These are phyloP conservation scores for Thamnophis elegans DNA, from an alignment of 2,797 vertebrate species.

Conservation along the genomic window DNA sequence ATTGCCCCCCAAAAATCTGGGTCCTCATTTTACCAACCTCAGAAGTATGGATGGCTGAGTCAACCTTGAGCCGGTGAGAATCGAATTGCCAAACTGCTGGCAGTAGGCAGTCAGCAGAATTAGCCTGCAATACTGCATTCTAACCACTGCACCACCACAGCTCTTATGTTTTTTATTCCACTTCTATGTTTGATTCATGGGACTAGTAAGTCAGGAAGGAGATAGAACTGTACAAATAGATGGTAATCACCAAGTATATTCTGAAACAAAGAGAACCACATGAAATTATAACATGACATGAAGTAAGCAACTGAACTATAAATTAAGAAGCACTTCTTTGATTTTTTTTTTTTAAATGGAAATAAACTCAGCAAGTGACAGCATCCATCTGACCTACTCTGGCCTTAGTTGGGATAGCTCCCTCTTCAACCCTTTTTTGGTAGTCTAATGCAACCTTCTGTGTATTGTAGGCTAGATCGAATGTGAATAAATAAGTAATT, in stretches of 20 bases:
- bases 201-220: background rate
- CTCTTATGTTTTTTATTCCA: background rate
- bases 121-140: background rate
- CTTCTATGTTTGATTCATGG: background rate
- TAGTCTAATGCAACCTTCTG: background rate
- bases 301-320: background rate
- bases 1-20: background rate
- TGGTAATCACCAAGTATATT: background rate
- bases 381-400: background rate
- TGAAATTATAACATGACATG: background rate
- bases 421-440: background rate
- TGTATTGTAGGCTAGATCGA: background rate
- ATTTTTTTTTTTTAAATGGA: background rate
- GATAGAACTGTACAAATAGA: background rate
- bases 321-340: conserved; percentile 8
- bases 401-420: background rate
- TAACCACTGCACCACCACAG: background rate
- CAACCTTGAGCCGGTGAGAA: background rate
- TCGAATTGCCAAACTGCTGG: background rate
- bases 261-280: background rate
- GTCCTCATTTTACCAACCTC: background rate
- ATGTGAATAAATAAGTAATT: background rate
- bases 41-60: background rate
- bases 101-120: background rate
- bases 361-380: background rate